These are phyloP conservation scores for Xylota segnis DNA, from an alignment of 2,888 invertebrate genomes.

Conservation along the genomic window DNA sequence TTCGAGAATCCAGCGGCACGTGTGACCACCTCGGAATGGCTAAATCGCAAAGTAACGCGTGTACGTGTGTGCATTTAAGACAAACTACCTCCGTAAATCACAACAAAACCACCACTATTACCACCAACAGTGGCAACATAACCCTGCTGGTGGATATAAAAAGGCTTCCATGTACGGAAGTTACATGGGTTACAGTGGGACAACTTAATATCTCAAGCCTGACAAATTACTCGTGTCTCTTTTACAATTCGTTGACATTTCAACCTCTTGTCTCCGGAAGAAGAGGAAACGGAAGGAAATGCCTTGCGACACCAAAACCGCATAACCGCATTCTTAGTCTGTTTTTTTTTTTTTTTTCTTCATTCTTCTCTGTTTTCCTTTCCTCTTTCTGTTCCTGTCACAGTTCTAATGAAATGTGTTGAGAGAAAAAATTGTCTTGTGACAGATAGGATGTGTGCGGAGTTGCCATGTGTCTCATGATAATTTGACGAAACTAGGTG, in stretches of 20 bases:
- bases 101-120: slow-evolving; percentile 39
- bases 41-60: slow-evolving; percentile 16
- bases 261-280: slow-evolving; percentile 55
- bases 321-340: slow-evolving; percentile 40
- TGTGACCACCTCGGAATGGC: slow-evolving; percentile 30
- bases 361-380: neutral
- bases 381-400: slow-evolving; percentile 3
- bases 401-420: slow-evolving; percentile 38
- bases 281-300: slow-evolving; percentile 27
- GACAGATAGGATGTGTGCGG: neutral
- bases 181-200: slow-evolving; percentile 53
- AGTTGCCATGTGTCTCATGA: neutral
- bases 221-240: slow-evolving; percentile 70
- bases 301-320: slow-evolving; percentile 20
- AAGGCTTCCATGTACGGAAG: slow-evolving; percentile 19
- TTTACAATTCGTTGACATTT: slow-evolving; percentile 59
- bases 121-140: slow-evolving; percentile 11
- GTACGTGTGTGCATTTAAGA: slow-evolving; percentile 44
- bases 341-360: neutral
- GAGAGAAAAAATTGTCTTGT: neutral
- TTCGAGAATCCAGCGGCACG: slow-evolving; percentile 38
- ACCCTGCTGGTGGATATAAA: neutral
- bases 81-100: slow-evolving; percentile 61
- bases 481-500: neutral
- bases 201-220: slow-evolving; percentile 74